These are phyloP conservation scores for Calliphora vicina DNA, from an alignment of 1,140 invertebrate genomes.

Conservation along the genomic window DNA sequence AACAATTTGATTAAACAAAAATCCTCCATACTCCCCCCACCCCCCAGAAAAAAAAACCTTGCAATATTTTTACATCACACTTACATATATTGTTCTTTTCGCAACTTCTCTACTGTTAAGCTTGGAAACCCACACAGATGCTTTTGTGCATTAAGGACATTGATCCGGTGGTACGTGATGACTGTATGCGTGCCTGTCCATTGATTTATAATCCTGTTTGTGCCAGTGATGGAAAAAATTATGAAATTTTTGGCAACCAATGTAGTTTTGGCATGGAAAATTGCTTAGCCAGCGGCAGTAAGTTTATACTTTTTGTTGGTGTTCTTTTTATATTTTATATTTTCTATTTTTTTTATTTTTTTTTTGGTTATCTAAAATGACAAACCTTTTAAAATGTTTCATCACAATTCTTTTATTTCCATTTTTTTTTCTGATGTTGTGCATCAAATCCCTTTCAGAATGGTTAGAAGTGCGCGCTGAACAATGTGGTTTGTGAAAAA, in stretches of 20 bases:
- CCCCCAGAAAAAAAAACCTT: too few species aligned
- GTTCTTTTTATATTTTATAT: background rate
- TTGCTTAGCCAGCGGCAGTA: slow-evolving; percentile 37
- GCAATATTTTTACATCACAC: background rate
- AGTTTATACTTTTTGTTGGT: slow-evolving; percentile 28
- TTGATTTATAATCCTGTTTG: slow-evolving; percentile 40
- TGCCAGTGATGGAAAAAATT: slow-evolving; percentile 30
- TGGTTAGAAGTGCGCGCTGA: slow-evolving; percentile 18
- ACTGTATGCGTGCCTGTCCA: slow-evolving; percentile 37
- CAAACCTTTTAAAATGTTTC: background rate
- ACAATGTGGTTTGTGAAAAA: slow-evolving; percentile 28
- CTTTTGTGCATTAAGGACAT: slow-evolving; percentile 35
- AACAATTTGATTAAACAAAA: background rate
- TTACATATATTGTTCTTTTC: background rate
- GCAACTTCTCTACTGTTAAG: slow-evolving; percentile 21
- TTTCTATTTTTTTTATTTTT: background rate
- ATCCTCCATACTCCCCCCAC: too few species aligned
- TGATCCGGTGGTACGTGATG: slow-evolving; percentile 34
- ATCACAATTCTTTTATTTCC: background rate
- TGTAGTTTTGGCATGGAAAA: slow-evolving; percentile 40
- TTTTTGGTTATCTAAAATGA: slow-evolving; percentile 9
- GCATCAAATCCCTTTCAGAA: background rate
- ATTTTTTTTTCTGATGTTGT: background rate
- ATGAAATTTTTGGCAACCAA: slow-evolving; percentile 39
- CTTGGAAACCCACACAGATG: slow-evolving; percentile 37